Conservation (phyloP, 2,797 vertebrate genomes). For the Gastrophryne carolinensis region DNA sequence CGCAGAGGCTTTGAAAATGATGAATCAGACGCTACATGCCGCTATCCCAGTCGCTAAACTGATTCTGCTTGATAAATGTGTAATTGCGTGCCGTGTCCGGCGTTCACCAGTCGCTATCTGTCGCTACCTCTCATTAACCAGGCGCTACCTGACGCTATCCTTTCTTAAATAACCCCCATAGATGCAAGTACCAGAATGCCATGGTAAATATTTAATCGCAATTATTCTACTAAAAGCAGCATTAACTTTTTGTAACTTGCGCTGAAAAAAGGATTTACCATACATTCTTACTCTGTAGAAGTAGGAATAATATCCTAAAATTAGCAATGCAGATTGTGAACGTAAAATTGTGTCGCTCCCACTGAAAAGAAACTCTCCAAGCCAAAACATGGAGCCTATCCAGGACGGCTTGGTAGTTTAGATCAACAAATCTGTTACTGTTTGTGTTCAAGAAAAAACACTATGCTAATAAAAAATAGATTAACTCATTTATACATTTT, state of each 20-base stretch:
- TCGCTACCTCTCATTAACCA: no score
- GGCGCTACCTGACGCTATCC: no score
- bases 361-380: not conserved
- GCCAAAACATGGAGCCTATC: not conserved
- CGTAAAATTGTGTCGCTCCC: not conserved
- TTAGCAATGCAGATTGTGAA: not conserved
- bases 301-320: not conserved
- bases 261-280: not conserved
- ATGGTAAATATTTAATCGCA: not conserved
- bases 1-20: no score
- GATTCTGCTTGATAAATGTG: no score
- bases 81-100: no score
- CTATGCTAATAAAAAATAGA: not conserved
- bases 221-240: not conserved
- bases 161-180: no score
- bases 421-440: slow-evolving; percentile 25
- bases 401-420: not conserved
- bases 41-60: no score
- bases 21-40: no score
- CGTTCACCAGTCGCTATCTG: no score
- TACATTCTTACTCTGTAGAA: not conserved
- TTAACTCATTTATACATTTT: not conserved
- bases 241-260: no score
- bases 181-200: not conserved
- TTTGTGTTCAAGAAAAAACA: not conserved